phyloP scores from a whole-genome alignment of 30 jellyfish, hydroid and myxozoan species.

The Aurelia sp. region DNA sequence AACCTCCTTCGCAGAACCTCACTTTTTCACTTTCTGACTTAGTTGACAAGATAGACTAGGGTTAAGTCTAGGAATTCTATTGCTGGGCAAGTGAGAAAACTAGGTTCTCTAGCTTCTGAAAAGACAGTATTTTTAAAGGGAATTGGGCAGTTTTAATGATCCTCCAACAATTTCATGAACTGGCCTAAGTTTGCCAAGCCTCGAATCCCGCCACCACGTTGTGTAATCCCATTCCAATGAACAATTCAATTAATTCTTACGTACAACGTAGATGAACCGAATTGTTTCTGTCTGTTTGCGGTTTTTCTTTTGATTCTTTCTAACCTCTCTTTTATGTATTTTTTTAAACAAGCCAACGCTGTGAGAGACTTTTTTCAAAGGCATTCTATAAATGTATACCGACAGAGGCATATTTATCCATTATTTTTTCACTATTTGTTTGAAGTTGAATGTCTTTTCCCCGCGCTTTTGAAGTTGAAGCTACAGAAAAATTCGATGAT shows the following conservation, averaged over 20 bases:
- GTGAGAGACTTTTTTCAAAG: constrained; percentile 31
- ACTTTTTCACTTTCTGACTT: no score
- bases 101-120: no score
- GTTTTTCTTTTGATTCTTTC: constrained; percentile 21
- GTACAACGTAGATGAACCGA: constrained; percentile 21
- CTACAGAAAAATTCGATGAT: no score
- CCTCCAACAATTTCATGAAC: no score
- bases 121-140: no score
- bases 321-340: constrained; percentile 25
- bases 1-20: no score
- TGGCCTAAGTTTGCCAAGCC: no score
- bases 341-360: constrained; percentile 5
- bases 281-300: constrained; percentile 22
- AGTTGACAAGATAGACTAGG: no score
- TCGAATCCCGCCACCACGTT: neutral
- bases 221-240: constrained; percentile 6
- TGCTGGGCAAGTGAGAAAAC: no score
- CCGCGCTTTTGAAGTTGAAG: no score
- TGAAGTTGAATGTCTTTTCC: constrained; percentile 34
- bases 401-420: constrained; percentile 22
- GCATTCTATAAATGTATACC: constrained; percentile 38
- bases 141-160: no score
- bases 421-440: constrained; percentile 10
- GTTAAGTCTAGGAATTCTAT: no score
- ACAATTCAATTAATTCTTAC: constrained; percentile 7